Conservation (phyloP, 2,888 invertebrate species). For the Gari tellinella region DNA sequence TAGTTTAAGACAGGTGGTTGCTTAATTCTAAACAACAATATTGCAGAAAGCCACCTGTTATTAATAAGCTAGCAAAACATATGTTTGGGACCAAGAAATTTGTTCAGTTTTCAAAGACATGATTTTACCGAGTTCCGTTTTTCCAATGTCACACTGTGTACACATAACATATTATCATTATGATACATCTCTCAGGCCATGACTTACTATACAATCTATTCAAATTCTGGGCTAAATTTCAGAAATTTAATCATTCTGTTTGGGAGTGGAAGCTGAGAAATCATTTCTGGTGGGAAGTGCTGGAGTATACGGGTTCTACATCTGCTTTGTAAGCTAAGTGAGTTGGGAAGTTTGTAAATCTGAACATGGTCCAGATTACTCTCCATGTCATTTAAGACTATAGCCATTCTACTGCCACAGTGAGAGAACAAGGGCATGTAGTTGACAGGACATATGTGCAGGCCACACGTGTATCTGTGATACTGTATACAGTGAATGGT, state of each 20-base stretch:
- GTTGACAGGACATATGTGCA: slow-evolving; percentile 82
- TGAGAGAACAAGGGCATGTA: slow-evolving; percentile 82
- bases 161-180: too few relatives aligned
- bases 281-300: slow-evolving; percentile 72
- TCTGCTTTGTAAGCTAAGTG: slow-evolving; percentile 79
- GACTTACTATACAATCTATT: slow-evolving; percentile 19
- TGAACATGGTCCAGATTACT: slow-evolving; percentile 80
- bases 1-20: too few relatives aligned
- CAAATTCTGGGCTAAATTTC: slow-evolving; percentile 82
- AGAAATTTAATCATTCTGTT: slow-evolving; percentile 80
- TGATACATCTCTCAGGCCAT: too few relatives aligned
- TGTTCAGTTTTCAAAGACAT: too few relatives aligned
- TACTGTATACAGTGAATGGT: slow-evolving; percentile 83
- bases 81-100: too few relatives aligned
- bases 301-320: slow-evolving; percentile 81
- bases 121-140: too few relatives aligned
- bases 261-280: slow-evolving; percentile 81
- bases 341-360: slow-evolving; percentile 82
- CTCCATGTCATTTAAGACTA: slow-evolving; percentile 80
- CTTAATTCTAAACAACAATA: too few relatives aligned
- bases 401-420: slow-evolving; percentile 83
- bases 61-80: too few relatives aligned
- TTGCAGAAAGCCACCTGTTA: too few relatives aligned
- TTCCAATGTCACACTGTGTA: too few relatives aligned
- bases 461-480: slow-evolving; percentile 81